These are phyloP conservation scores for Nettapus auritus DNA, from an alignment of 2,113 vertebrate species.

Conservation along the genomic window DNA sequence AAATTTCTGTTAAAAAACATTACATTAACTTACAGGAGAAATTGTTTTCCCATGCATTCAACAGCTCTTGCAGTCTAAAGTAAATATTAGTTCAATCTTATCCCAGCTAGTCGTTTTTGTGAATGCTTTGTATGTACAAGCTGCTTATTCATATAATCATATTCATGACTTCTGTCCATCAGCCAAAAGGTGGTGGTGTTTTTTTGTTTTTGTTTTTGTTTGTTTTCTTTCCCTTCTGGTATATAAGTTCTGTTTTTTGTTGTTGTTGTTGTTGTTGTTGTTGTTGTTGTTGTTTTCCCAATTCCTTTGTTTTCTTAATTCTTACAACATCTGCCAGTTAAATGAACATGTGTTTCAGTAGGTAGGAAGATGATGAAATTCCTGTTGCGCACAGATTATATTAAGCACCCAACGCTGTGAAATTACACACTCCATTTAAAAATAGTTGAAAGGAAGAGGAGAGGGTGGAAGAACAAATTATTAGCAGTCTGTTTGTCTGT, in stretches of 20 bases:
- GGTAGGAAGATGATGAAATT: not conserved
- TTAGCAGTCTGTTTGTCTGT: not conserved
- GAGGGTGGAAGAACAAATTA: not conserved
- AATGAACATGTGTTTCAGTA: not conserved
- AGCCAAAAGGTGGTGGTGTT: not conserved
- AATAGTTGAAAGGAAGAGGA: conserved; percentile 1
- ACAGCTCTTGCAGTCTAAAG: not conserved
- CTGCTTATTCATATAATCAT: not conserved
- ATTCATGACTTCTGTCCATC: not conserved
- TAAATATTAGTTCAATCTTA: not conserved
- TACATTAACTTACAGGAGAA: not conserved
- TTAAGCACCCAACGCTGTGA: not conserved
- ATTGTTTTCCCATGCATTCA: not conserved
- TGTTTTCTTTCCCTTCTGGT: not conserved
- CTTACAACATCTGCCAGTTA: not conserved
- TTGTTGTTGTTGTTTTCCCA: not conserved
- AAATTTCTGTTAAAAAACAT: not conserved
- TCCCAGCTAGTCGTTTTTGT: not conserved
- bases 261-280: not conserved
- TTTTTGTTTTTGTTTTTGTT: not conserved
- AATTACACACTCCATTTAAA: conserved; percentile 4
- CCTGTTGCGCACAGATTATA: not conserved
- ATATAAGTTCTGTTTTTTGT: not conserved
- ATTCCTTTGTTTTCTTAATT: not conserved
- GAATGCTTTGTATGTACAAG: not conserved